Percentiles rank a stretch among this genome's conserved stretches.
phyloP scores from a whole-genome alignment of 2,888 invertebrate species.

The Apomyelois bistriatella region DNA sequence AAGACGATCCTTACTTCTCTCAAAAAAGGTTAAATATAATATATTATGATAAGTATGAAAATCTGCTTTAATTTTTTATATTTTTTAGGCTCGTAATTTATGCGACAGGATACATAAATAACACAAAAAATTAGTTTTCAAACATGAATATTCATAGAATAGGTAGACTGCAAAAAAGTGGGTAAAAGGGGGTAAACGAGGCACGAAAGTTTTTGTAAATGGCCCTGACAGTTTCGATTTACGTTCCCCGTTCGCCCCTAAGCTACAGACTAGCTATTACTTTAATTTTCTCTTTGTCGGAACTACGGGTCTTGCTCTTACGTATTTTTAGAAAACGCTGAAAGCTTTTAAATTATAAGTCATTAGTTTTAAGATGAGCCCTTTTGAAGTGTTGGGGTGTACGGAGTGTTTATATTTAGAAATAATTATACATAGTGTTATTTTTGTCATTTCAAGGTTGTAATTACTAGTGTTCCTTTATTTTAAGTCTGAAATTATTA shows the following conservation, averaged over 20 bases:
- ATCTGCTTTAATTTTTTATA: too few species aligned
- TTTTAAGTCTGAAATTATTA: too few species aligned
- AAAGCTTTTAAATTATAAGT: not conserved
- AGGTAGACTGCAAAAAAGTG: slow-evolving; percentile 41
- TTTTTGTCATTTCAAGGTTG: too few species aligned
- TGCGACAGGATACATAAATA: too few species aligned
- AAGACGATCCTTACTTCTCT: too few species aligned
- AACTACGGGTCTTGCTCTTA: not conserved
- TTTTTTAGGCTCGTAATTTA: too few species aligned
- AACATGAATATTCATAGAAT: slow-evolving; percentile 47
- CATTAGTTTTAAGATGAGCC: not conserved
- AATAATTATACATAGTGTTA: not conserved
- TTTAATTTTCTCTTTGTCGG: slow-evolving; percentile 22
- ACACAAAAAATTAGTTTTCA: not conserved
- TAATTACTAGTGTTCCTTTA: too few species aligned
- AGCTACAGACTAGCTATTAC: slow-evolving; percentile 24
- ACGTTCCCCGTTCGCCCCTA: slow-evolving; percentile 30
- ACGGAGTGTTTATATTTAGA: not conserved
- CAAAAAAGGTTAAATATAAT: too few species aligned
- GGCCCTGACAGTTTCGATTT: slow-evolving; percentile 46
- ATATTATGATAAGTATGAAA: too few species aligned
- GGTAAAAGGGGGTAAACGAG: slow-evolving; percentile 31
- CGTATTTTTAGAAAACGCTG: slow-evolving; percentile 7
- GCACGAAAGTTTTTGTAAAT: slow-evolving; percentile 46
- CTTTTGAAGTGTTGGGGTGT: not conserved